These are phyloP conservation scores for Drosophila bocqueti DNA, from an alignment of 1,140 invertebrate species.

Conservation along the genomic window DNA sequence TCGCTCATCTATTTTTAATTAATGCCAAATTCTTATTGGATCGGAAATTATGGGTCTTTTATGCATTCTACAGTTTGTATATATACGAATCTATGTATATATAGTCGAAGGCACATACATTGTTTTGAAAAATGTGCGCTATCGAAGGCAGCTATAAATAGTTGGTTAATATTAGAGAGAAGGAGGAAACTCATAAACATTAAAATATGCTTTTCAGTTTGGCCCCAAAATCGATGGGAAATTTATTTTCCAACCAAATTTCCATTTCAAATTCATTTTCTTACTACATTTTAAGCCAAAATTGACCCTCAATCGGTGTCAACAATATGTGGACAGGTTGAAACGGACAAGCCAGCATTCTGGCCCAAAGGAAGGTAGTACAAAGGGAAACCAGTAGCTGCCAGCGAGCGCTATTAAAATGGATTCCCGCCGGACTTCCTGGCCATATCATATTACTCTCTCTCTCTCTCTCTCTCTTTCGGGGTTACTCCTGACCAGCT, in stretches of 20 bases:
- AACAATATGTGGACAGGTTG: not conserved
- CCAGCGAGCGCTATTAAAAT: slow-evolving; percentile 69
- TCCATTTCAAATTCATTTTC: not conserved
- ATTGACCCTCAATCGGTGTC: not conserved
- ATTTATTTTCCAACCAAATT: not conserved
- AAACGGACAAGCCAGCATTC: not conserved
- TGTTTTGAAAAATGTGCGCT: slow-evolving; percentile 15
- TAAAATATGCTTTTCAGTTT: slow-evolving; percentile 13
- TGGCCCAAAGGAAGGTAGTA: not conserved
- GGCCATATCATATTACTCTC: slow-evolving; percentile 77
- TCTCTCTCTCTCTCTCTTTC: slow-evolving; percentile 13
- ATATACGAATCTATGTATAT: not conserved
- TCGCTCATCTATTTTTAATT: slow-evolving; percentile 12
- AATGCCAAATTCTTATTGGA: slow-evolving; percentile 17
- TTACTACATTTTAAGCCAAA: not conserved
- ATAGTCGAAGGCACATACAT: not conserved
- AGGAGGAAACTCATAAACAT: slow-evolving; percentile 6
- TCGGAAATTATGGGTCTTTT: slow-evolving; percentile 6
- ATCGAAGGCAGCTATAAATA: slow-evolving; percentile 15
- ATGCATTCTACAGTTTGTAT: slow-evolving; percentile 14
- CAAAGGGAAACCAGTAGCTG: not conserved
- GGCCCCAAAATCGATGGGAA: not conserved
- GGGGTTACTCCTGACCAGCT: not conserved
- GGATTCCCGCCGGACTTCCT: slow-evolving; percentile 82
- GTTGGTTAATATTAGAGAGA: slow-evolving; percentile 16